These are phyloP conservation scores for Theretra japonica DNA, from an alignment of 2,888 invertebrate species.

Conservation along the genomic window DNA sequence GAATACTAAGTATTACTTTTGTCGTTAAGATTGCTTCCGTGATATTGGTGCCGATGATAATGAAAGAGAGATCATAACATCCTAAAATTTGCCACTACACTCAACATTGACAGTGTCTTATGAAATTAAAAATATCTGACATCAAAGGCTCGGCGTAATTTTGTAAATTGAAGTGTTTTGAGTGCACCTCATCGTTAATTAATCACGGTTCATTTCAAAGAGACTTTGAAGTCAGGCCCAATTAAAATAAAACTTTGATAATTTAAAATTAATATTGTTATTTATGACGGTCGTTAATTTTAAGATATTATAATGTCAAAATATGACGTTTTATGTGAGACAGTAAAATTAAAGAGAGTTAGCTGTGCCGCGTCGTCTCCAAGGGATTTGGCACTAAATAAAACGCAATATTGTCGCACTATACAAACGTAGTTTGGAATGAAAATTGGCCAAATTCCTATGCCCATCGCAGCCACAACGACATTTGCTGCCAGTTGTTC, in stretches of 20 bases:
- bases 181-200: conserved; percentile 9
- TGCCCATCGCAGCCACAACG: too few relatives aligned
- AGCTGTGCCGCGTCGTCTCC: neutral
- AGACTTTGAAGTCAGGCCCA: neutral
- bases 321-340: neutral
- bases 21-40: neutral
- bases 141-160: neutral
- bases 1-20: too few relatives aligned
- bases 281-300: neutral
- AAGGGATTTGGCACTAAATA: neutral
- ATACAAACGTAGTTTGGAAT: too few relatives aligned
- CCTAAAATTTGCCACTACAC: too few relatives aligned
- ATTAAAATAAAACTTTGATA: conserved; percentile 19
- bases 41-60: too few relatives aligned
- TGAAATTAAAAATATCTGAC: conserved; percentile 7
- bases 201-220: conserved; percentile 1
- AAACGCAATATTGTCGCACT: too few relatives aligned
- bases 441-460: too few relatives aligned
- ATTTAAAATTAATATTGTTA: conserved; percentile 1
- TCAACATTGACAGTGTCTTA: neutral
- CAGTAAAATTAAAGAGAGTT: neutral
- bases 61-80: too few relatives aligned
- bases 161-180: neutral
- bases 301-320: conserved; percentile 1
- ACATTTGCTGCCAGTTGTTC: too few relatives aligned